phyloP scores from a whole-genome alignment of 2,113 vertebrate species.

The Leptobrachium ailaonicum region DNA sequence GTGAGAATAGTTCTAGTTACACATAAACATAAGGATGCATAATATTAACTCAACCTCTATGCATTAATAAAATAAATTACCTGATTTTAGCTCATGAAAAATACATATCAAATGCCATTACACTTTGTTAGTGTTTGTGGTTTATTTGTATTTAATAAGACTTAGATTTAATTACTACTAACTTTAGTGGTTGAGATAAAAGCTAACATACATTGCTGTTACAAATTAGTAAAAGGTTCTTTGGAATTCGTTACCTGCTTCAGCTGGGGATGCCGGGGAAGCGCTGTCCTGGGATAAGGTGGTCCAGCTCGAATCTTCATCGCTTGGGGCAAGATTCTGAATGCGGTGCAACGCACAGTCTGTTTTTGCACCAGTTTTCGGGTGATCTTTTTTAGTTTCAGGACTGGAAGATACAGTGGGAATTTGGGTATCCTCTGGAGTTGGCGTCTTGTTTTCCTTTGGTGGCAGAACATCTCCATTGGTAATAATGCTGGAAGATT shows the following conservation, averaged over 20 bases:
- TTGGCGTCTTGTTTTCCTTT: slow-evolving; percentile 66
- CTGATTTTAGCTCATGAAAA: too few species aligned
- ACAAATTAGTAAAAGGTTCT: not conserved
- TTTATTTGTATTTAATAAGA: too few species aligned
- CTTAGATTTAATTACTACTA: too few species aligned
- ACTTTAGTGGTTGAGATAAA: too few species aligned
- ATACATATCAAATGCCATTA: too few species aligned
- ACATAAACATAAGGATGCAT: too few species aligned
- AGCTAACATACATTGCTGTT: too few species aligned
- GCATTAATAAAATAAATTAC: too few species aligned
- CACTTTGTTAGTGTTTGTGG: too few species aligned
- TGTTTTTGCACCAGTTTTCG: slow-evolving; percentile 85
- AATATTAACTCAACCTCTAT: too few species aligned
- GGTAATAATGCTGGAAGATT: slow-evolving; percentile 54
- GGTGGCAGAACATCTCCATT: slow-evolving; percentile 64
- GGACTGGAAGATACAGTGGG: slow-evolving; percentile 81
- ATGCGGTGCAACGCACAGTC: slow-evolving; percentile 81
- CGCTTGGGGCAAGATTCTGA: slow-evolving; percentile 88
- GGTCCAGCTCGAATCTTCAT: slow-evolving; percentile 98
- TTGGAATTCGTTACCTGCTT: slow-evolving; percentile 74
- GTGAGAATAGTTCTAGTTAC: too few species aligned
- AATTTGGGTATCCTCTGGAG: slow-evolving; percentile 76
- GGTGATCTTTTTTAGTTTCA: slow-evolving; percentile 83
- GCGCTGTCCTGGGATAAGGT: slow-evolving; percentile 93
- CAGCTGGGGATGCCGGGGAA: slow-evolving; percentile 80